Conservation (phyloP, 2,888 invertebrate genomes). For the Caenorhabditis imperialis region DNA sequence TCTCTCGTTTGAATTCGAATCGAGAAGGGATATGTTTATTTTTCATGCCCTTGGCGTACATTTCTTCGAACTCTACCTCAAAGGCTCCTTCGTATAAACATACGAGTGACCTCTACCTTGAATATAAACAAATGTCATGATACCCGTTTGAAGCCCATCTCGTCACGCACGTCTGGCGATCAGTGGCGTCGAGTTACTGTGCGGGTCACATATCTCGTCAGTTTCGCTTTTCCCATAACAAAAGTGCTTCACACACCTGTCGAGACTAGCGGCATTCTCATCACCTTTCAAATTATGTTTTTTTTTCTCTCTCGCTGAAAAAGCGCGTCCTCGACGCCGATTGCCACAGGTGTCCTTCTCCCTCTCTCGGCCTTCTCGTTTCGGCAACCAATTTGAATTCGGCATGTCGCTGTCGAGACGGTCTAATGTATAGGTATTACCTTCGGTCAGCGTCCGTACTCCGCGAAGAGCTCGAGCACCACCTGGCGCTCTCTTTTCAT, state of each 20-base stretch:
- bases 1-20: background rate
- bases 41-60: conserved; percentile 1
- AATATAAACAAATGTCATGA: conserved; percentile 27
- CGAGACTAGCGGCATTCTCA: conserved; percentile 11
- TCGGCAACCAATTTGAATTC: conserved; percentile 16
- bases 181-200: too few relatives aligned
- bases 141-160: too few relatives aligned
- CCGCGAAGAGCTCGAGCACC: conserved; percentile 12
- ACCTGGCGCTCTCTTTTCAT: conserved; percentile 36
- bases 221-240: too few relatives aligned
- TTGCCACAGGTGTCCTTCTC: conserved; percentile 9
- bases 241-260: conserved; percentile 22
- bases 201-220: too few relatives aligned
- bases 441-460: background rate
- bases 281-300: conserved; percentile 14
- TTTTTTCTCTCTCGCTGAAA: conserved; percentile 10
- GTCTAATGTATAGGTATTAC: conserved; percentile 38
- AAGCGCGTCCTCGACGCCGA: conserved; percentile 11
- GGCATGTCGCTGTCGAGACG: background rate
- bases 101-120: background rate
- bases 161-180: too few relatives aligned
- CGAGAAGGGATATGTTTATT: conserved; percentile 5
- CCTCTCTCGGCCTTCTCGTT: too few relatives aligned
- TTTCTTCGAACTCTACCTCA: background rate
- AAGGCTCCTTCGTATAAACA: background rate